Base-by-base conservation (phyloP, 2,113 vertebrate genomes). In the Brachyhypopomus gauderio region DNA sequence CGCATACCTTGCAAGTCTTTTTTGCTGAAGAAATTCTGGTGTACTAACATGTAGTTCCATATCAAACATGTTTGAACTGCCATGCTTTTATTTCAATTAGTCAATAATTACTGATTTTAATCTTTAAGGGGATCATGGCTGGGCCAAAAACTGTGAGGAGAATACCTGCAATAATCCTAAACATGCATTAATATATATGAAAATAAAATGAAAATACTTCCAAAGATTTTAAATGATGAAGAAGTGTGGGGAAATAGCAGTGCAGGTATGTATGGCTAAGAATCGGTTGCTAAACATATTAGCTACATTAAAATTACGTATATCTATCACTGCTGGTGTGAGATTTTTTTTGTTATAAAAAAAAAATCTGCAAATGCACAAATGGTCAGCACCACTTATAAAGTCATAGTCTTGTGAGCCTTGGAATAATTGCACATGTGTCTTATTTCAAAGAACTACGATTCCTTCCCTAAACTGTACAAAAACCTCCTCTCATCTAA, bases 141-240 rank as follows among this genome's bases (percentile, higher is more conserved):
- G 36, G 5, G 36, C 67, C 14, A 77, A 69, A 83, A 74, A 38
- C 67, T 38, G 2, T 72, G 38, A 74, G 23, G 58, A 27, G 11
- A 75, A 69, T 56, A 75, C 22, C 9, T 59, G 20, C 34, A 30
- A 38, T 56, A 7, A 58, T 4, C 76, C 56, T 83, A 69, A 14
- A 72, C 64, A 64, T 76, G 60, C 52, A 82, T 71, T 14, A 56
- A 16, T 82, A 77, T 45, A 80, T 36, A 52, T 55, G 7, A 71
- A 75, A 77, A 78, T 81, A 75, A 80, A 23, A 52, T 55, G 7
- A 71, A 75, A 77, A 78, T 81, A 75, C 62, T 85, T 78, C 60
- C 22, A 78, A 56, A 75, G n/a, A 66, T 76, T 34, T 66, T 23
- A 72, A 63, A 60, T 36, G 22, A 60, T 27, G 14, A 55, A 8